Conservation (phyloP, 1,140 invertebrate genomes). For the Physella acuta region DNA sequence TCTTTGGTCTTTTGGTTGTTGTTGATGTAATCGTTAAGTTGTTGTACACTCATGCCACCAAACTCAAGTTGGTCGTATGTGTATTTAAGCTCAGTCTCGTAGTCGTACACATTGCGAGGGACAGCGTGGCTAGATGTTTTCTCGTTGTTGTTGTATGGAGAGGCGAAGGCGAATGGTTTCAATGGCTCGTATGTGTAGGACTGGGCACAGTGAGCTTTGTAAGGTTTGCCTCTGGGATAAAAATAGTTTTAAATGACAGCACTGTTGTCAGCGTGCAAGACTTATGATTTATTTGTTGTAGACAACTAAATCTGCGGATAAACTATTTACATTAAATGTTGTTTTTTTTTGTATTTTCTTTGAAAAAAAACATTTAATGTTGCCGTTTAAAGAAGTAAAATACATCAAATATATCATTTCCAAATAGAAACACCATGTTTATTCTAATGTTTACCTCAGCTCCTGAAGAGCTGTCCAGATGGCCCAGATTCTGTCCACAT, state of each 20-base stretch:
- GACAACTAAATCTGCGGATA: no score
- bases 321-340: no score
- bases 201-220: conserved; percentile 34
- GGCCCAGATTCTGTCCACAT: conserved; percentile 33
- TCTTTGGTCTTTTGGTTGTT: conserved; percentile 6
- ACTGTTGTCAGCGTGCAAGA: no score
- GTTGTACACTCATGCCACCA: conserved; percentile 29
- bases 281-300: no score
- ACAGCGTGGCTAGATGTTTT: conserved; percentile 27
- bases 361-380: no score
- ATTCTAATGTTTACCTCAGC: conserved; percentile 6
- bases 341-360: no score
- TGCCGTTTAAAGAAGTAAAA: no score
- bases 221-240: conserved; percentile 24
- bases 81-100: conserved; percentile 31
- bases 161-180: conserved; percentile 31
- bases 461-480: conserved; percentile 33
- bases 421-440: no score
- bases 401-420: no score
- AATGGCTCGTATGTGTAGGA: conserved; percentile 22
- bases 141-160: conserved; percentile 30
- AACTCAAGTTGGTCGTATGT: conserved; percentile 34
- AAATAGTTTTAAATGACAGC: no score
- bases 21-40: conserved; percentile 29
- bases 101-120: conserved; percentile 33